Conservation (phyloP, 2,797 vertebrate species). For the Thalassophryne amazonica region DNA sequence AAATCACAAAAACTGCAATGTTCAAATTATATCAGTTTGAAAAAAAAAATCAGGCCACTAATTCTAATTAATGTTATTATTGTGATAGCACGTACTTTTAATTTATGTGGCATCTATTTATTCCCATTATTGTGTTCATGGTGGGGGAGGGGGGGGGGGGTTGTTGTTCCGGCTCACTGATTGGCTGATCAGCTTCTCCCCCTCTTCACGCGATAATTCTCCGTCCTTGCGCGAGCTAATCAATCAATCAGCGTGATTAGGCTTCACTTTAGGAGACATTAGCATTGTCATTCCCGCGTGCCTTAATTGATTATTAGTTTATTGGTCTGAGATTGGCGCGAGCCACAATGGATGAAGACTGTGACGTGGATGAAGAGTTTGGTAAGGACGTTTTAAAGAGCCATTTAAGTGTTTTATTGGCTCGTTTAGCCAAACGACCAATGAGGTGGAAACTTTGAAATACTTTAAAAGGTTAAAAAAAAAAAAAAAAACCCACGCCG, state of each 20-base stretch:
- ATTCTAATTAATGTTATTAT: not conserved
- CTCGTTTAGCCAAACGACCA: not conserved
- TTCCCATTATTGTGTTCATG: too few relatives aligned
- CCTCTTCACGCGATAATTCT: slow-evolving; percentile 37
- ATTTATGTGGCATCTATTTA: too few relatives aligned
- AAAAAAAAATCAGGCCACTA: not conserved
- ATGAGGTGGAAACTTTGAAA: slow-evolving; percentile 1
- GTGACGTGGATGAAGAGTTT: slow-evolving; percentile 45
- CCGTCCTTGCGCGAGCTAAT: slow-evolving; percentile 25
- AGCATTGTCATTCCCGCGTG: not conserved
- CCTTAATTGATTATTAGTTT: slow-evolving; percentile 62
- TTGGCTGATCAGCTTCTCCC: slow-evolving; percentile 41
- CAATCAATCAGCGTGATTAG: slow-evolving; percentile 63
- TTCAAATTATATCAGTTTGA: not conserved
- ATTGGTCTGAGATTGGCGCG: slow-evolving; percentile 43
- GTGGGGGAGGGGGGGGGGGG: too few relatives aligned
- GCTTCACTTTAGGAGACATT: not conserved
- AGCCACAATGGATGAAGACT: slow-evolving; percentile 63
- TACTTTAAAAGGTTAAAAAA: slow-evolving; percentile 13
- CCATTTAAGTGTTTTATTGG: slow-evolving; percentile 49
- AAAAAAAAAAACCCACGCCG: too few relatives aligned
- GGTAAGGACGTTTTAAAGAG: slow-evolving; percentile 59
- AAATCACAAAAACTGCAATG: too few relatives aligned
- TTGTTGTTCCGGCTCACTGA: slow-evolving; percentile 25
- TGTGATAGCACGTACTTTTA: too few relatives aligned